Conservation (phyloP, 2,888 invertebrate genomes). For the Ennomos fuscantarius region DNA sequence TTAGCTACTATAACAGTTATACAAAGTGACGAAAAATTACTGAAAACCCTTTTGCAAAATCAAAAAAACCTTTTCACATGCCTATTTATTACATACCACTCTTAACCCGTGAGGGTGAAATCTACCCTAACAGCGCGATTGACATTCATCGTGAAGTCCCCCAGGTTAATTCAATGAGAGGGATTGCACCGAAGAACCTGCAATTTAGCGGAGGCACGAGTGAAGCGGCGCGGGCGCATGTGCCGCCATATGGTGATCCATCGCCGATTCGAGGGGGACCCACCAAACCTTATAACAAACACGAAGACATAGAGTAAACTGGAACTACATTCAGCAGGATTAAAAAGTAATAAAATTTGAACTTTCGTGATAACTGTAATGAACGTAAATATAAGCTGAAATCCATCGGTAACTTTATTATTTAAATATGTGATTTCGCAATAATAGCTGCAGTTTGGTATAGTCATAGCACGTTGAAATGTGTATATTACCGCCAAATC, state of each 20-base stretch:
- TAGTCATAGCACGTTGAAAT: no score
- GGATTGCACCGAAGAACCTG: slow-evolving; percentile 73
- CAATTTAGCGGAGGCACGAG: slow-evolving; percentile 70
- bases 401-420: no score
- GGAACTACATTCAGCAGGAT: no score
- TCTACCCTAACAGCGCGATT: slow-evolving; percentile 45
- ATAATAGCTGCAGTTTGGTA: no score
- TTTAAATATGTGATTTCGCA: no score
- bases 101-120: slow-evolving; percentile 35
- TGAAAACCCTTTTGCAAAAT: no score
- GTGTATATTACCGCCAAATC: no score
- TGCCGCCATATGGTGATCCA: slow-evolving; percentile 75
- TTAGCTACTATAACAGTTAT: no score
- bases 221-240: slow-evolving; percentile 61
- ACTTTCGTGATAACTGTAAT: no score
- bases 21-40: no score
- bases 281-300: slow-evolving; percentile 54
- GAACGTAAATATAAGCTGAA: no score
- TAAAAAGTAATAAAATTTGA: no score
- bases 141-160: slow-evolving; percentile 54
- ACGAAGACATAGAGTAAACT: slow-evolving; percentile 38
- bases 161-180: slow-evolving; percentile 70
- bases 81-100: slow-evolving; percentile 19
- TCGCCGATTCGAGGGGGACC: slow-evolving; percentile 56
- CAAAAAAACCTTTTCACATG: neutral